Evolutionary conservation across 1,140 invertebrate species (phyloP).

Genomic region (Paracyclopina nana): DNA sequence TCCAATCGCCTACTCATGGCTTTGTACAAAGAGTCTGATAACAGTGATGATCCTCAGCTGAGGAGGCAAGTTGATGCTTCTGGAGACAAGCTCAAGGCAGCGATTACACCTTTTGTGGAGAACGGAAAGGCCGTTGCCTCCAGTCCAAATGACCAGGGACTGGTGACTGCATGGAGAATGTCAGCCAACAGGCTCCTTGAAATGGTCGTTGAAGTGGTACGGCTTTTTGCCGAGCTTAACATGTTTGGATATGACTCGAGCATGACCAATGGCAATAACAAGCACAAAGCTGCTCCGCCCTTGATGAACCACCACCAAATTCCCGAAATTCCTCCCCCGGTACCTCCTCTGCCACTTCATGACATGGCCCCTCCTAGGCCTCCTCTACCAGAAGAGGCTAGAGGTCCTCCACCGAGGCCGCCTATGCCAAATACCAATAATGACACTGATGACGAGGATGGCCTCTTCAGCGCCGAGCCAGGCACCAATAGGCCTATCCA

Average conservation of each 20-base stretch:
- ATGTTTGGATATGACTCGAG: constrained; percentile 7
- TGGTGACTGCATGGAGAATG: background rate
- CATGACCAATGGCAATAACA: too few species aligned
- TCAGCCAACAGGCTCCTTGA: constrained; percentile 1
- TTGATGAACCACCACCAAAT: background rate
- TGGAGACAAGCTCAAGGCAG: constrained; percentile 9
- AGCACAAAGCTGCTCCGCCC: too few species aligned
- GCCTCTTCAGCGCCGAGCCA: constrained; percentile 8
- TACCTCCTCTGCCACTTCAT: background rate
- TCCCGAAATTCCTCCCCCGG: constrained; percentile 3
- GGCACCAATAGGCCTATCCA: constrained; percentile 26
- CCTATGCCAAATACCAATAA: background rate
- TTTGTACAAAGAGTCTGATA: constrained; percentile 89
- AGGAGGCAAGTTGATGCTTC: background rate
- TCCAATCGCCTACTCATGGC: constrained; percentile 88
- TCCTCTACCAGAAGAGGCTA: constrained; percentile 3
- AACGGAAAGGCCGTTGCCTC: constrained; percentile 5
- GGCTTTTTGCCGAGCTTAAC: constrained; percentile 7
- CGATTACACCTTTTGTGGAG: constrained; percentile 12
- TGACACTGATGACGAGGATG: constrained; percentile 16
- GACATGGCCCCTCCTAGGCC: constrained; percentile 6
- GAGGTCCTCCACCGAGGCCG: background rate
- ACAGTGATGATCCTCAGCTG: constrained; percentile 36
- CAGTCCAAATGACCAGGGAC: constrained; percentile 2
- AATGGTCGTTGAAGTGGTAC: background rate